Evolutionary conservation across 2,797 vertebrate species (phyloP).

Genomic region (Parambassis ranga): DNA sequence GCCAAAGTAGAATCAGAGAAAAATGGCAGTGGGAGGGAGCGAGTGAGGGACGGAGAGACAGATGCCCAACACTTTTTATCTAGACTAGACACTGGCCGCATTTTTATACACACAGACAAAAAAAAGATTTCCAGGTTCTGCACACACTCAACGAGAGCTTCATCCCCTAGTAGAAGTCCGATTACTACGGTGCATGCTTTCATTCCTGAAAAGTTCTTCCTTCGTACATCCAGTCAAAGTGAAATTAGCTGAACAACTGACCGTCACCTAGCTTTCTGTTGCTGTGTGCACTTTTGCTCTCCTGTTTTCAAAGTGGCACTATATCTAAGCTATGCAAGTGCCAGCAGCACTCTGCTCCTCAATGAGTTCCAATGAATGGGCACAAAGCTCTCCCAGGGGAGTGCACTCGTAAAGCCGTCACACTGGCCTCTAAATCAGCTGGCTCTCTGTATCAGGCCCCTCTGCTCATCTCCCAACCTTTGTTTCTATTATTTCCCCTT

Average conservation of each 20-base stretch:
- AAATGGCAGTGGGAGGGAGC: constrained; percentile 12
- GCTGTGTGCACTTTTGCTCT: constrained; percentile 35
- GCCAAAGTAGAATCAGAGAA: constrained; percentile 15
- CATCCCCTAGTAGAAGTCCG: constrained; percentile 31
- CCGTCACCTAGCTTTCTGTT: constrained; percentile 30
- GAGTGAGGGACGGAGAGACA: constrained; percentile 12
- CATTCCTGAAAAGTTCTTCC: constrained; percentile 23
- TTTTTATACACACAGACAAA: constrained; percentile 12
- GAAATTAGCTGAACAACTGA: constrained; percentile 9
- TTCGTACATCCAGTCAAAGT: constrained; percentile 2
- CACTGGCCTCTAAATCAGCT: constrained; percentile 72
- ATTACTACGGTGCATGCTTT: constrained; percentile 20
- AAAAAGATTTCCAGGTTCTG: constrained; percentile 8
- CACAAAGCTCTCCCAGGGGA: constrained; percentile 71
- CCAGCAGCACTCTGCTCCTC: constrained; percentile 64
- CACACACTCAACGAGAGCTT: constrained; percentile 19
- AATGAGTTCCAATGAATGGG: constrained; percentile 75
- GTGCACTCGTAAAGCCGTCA: constrained; percentile 73
- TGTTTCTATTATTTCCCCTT: constrained; percentile 29
- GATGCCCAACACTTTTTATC: constrained; percentile 31
- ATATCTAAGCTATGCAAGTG: constrained; percentile 58
- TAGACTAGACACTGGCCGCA: constrained; percentile 31
- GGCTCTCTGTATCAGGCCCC: constrained; percentile 31
- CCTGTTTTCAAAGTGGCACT: constrained; percentile 3
- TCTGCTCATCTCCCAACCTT: constrained; percentile 26